Evolutionary conservation across 1,140 invertebrate species (phyloP), one percentile per base, ranked within the genome.

Genomic region (Stratiolaelaps scimitus): DNA sequence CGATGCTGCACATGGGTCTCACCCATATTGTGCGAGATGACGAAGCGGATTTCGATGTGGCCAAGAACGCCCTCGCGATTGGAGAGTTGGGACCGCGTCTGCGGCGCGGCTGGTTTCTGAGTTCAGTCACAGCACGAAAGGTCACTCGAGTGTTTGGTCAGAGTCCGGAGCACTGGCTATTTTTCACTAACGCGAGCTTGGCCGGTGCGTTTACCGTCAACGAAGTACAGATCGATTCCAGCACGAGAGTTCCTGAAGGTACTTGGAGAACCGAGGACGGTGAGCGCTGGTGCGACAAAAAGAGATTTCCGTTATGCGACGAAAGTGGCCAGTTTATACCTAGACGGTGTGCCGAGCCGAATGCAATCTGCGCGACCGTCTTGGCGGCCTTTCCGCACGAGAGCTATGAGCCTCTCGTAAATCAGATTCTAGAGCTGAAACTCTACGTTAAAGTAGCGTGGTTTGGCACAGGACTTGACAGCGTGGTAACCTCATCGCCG

Each of bases 371-470:
- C 2, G 15, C 26, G 20, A 34, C 26, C 53, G 20, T 60, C 17
- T 4, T 60, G 13, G 53, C 53, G 26, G 53, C 53, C 26, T 60
- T 20, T 23, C 53, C 53, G 23, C 20, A 60, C 20, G 53, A 60
- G 26, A 60, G 34, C 23, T 60, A 60, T 26, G 53, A 17, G 15
- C 2, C 26, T 34, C 26, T 60, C 15, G 15, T 13, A 15, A 60
- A 15, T 15, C 53, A 60, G 23, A 60, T 60, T 34, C 2, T 17
- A 15, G 53, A 26, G 23, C 10, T 60, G 53, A 0, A 23, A 20
- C 20, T 60, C 2, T 60, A 48, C 47, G 15, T 60, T 17, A 60
- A 60, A 17, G 15, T 60, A 26, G 23, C 53, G 15, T 60, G 53
- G 23, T 15, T 60, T n/a, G 53, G 53, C 4, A 15, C 26, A 29